These are phyloP conservation scores for Hypotaenidia okinawae DNA, from an alignment of 2,797 vertebrate genomes.

Conservation along the genomic window DNA sequence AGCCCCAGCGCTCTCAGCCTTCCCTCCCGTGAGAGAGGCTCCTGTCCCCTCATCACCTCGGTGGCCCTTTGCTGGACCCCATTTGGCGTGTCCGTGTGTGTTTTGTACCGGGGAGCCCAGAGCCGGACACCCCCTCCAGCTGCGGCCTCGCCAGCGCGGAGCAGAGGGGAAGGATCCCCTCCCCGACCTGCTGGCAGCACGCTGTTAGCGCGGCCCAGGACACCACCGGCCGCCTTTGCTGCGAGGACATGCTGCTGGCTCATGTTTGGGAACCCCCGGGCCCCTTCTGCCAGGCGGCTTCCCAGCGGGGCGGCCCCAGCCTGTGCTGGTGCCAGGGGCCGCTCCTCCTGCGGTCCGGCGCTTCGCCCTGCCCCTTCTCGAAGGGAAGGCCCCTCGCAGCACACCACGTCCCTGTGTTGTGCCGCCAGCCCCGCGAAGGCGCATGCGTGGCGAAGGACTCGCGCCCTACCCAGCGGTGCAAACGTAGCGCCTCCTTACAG, in stretches of 20 bases:
- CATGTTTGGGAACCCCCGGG: neutral
- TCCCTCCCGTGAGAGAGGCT: neutral
- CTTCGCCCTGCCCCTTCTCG: neutral
- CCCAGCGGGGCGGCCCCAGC: no score
- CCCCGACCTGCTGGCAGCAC: neutral
- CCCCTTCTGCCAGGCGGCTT: neutral
- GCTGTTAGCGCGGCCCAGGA: neutral
- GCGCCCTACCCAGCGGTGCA: rapidly evolving
- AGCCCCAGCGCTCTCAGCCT: neutral
- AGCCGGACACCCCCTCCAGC: no score
- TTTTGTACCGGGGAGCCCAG: neutral
- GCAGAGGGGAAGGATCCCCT: neutral
- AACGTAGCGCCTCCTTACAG: rapidly evolving
- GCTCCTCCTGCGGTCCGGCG: no score
- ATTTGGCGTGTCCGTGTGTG: neutral
- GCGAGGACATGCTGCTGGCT: neutral
- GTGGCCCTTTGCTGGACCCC: neutral
- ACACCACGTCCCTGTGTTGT: no score
- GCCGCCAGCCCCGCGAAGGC: neutral
- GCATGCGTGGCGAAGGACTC: neutral
- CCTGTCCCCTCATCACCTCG: neutral
- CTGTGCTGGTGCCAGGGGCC: neutral
- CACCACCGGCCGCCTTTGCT: neutral
- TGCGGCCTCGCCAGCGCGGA: neutral
- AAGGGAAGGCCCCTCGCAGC: no score